Evolutionary conservation across 2,113 vertebrate species (phyloP).

Genomic region (Anoplopoma fimbria): DNA sequence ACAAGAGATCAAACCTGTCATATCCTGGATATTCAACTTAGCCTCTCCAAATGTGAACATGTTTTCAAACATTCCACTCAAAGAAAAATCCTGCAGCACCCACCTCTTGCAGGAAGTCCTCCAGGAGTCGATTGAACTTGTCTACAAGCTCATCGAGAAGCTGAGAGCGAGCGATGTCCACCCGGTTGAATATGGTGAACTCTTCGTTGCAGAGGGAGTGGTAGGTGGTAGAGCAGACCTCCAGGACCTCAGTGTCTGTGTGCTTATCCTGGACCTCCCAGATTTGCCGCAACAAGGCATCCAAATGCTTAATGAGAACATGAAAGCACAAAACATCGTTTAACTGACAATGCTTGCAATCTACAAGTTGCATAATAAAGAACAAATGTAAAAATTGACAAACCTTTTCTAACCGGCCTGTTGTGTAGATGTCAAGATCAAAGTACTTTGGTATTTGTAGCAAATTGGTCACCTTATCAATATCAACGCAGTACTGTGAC

Average conservation of each 20-base stretch:
- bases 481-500: conserved; percentile 92
- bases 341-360: not conserved
- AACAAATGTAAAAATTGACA: not conserved
- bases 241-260: conserved; percentile 95
- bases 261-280: conserved; percentile 97
- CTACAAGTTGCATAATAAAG: not conserved
- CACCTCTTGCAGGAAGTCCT: conserved; percentile 97
- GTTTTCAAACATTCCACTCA: not conserved
- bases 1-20: conserved; percentile 3
- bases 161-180: conserved; percentile 95
- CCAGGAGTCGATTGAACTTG: conserved; percentile 94
- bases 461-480: conserved; percentile 96
- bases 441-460: conserved; percentile 96
- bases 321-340: not conserved
- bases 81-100: conserved; percentile 38
- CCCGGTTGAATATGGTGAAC: conserved; percentile 96
- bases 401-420: conserved; percentile 97
- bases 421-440: conserved; percentile 98
- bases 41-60: not conserved
- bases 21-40: not conserved
- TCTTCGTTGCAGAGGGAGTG: conserved; percentile 97
- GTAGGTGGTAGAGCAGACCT: conserved; percentile 95
- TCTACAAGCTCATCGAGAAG: conserved; percentile 95
- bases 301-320: conserved; percentile 89
- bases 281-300: conserved; percentile 94